Evolutionary conservation across 2,888 invertebrate species (phyloP).

Genomic region (Lithosia quadra): DNA sequence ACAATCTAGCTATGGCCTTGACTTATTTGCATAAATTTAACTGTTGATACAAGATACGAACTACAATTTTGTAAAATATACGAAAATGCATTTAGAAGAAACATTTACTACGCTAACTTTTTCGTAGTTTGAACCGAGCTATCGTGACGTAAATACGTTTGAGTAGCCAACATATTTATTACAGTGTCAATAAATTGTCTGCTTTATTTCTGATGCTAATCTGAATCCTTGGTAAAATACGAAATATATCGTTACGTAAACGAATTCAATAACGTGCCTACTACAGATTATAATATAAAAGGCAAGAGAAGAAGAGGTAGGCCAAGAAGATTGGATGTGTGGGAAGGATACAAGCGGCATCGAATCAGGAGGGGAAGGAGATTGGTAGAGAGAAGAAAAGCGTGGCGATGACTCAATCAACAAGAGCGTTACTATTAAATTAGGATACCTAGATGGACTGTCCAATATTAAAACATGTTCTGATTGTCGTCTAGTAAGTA

Average conservation of each 20-base stretch:
- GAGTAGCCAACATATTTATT: neutral
- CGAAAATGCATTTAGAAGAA: neutral
- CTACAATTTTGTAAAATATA: neutral
- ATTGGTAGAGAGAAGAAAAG: no score
- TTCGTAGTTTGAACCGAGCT: neutral
- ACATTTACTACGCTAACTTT: neutral
- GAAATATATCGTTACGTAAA: neutral
- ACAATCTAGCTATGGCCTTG: conserved; percentile 8
- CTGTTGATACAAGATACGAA: neutral
- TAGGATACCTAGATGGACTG: neutral
- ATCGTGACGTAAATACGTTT: neutral
- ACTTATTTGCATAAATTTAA: conserved; percentile 3
- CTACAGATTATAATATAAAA: neutral
- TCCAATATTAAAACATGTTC: neutral
- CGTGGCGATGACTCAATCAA: no score
- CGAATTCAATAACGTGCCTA: neutral
- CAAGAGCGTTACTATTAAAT: no score
- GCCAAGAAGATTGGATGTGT: neutral
- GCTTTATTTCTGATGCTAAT: neutral
- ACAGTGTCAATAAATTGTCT: conserved; percentile 1
- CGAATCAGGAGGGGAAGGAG: no score
- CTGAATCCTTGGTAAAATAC: conserved; percentile 12
- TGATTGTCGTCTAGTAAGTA: neutral
- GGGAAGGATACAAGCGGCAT: neutral
- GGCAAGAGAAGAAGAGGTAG: neutral